phyloP scores from a whole-genome alignment of 2,113 vertebrate genomes.

The Pseudopodoces humilis region DNA sequence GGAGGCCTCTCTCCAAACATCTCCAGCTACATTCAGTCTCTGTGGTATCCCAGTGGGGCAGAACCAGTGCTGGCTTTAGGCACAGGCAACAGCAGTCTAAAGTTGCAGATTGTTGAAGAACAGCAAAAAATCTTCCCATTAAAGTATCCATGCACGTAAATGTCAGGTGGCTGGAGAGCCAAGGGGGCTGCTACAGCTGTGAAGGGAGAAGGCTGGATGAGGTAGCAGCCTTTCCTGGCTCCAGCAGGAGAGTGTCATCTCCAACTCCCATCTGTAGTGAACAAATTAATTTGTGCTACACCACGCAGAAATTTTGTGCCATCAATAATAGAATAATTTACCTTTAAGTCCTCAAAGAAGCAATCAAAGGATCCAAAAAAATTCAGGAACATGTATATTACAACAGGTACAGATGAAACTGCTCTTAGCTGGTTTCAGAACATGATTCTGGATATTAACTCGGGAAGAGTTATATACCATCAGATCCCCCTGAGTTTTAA shows the following conservation, averaged over 20 bases:
- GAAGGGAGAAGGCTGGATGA: neutral
- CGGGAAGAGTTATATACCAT: neutral
- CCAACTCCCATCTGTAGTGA: neutral
- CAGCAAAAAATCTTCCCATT: neutral
- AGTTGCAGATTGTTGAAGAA: neutral
- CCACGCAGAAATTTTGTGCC: neutral
- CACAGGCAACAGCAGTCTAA: neutral
- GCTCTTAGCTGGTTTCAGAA: neutral
- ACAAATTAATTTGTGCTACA: neutral
- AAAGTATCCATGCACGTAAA: neutral
- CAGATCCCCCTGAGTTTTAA: neutral
- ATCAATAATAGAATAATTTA: neutral
- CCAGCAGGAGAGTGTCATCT: neutral
- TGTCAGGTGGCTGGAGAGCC: neutral
- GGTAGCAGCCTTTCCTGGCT: neutral
- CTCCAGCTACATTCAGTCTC: neutral
- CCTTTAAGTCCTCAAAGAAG: neutral
- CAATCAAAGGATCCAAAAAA: neutral
- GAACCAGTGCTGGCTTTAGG: neutral
- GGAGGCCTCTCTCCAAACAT: conserved; percentile 22
- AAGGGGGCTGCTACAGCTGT: neutral
- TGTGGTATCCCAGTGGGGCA: neutral
- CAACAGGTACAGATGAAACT: neutral
- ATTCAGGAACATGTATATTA: neutral
- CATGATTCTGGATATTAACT: neutral